A percentile compares a stretch with the other conserved stretches of the same genome.
These are phyloP conservation scores for Chalcis sispes DNA, from an alignment of 2,888 invertebrate genomes.

Conservation along the genomic window DNA sequence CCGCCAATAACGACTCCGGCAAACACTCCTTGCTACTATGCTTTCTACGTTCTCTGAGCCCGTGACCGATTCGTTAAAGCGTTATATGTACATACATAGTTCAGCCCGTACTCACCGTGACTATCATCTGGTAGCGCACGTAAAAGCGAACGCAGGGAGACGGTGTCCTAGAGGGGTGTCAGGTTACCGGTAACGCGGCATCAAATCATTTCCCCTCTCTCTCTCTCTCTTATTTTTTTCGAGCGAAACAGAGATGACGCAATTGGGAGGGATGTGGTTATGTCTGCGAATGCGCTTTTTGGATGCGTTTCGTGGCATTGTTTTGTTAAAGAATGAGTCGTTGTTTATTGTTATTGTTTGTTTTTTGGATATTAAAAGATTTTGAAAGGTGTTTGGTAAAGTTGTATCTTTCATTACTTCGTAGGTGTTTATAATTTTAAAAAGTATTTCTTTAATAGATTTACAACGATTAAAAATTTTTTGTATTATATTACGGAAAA, in stretches of 20 bases:
- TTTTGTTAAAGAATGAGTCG: too few species aligned
- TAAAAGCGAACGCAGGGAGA: constrained; percentile 58
- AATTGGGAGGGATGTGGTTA: too few species aligned
- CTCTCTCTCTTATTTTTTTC: too few species aligned
- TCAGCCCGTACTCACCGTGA: constrained; percentile 13
- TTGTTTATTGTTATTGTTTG: too few species aligned
- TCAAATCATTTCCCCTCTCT: neutral
- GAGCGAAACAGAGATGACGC: too few species aligned
- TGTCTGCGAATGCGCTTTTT: constrained; percentile 6
- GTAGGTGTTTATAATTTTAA: too few species aligned
- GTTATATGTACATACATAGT: neutral
- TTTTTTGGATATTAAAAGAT: too few species aligned
- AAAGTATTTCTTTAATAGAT: too few species aligned
- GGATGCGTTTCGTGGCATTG: neutral
- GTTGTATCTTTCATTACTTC: too few species aligned
- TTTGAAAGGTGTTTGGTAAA: too few species aligned
- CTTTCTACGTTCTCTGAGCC: constrained; percentile 22
- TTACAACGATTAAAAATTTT: too few species aligned
- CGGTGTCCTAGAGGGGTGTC: constrained; percentile 42
- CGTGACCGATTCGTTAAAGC: constrained; percentile 43
- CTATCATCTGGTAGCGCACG: constrained; percentile 35
- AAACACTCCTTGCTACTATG: neutral
- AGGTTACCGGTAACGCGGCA: constrained; percentile 19
- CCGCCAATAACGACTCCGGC: neutral
- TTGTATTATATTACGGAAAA: too few species aligned